Base-by-base conservation (phyloP, 2,888 invertebrate genomes). In the Tubulanus polymorphus region DNA sequence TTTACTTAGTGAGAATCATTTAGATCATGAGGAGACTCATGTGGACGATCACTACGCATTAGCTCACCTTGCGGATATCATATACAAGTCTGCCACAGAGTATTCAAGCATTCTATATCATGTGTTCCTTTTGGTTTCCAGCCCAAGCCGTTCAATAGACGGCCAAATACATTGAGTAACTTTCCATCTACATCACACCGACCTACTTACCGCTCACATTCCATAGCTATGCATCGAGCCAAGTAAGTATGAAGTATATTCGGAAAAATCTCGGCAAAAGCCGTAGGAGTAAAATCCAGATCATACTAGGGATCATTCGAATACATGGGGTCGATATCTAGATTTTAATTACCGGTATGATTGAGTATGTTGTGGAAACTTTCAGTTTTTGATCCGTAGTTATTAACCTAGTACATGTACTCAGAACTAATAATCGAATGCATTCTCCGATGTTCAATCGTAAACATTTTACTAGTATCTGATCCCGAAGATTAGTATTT, bases 101-200 rank as follows among this genome's bases (percentile, higher is more conserved):
- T n/a, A n/a, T n/a, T n/a, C n/a, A n/a, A n/a, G n/a, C n/a, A n/a
- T n/a, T n/a, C n/a, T n/a, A n/a, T n/a, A n/a, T n/a, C n/a, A n/a
- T n/a, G n/a, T n/a, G n/a, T n/a, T 2, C 8, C 23, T 45, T 28
- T 56, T 52, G 18, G 48, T 26, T 63, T 65, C 51, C 64, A 75
- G 74, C 58, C 66, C 71, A 84, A 84, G 68, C 84, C 85, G 0
- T 85, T 85, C 73, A 85, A 85, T 72, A 85, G 85, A 84, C 81
- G 89, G 55, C 86, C 88, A 74, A 84, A 86, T 63, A 89, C 87
- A 47, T 83, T 89, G 62, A 85, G 86, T 70, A 88, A 88, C 61
- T 80, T 89, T 64, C 75, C 77, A 6, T 57, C 61, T 2, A 67
- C 68, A 10, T 53, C 54, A 5, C 73, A 73, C 59, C 65, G 77